These are phyloP conservation scores for Biston betularia DNA, from an alignment of 2,888 invertebrate species.

Conservation along the genomic window DNA sequence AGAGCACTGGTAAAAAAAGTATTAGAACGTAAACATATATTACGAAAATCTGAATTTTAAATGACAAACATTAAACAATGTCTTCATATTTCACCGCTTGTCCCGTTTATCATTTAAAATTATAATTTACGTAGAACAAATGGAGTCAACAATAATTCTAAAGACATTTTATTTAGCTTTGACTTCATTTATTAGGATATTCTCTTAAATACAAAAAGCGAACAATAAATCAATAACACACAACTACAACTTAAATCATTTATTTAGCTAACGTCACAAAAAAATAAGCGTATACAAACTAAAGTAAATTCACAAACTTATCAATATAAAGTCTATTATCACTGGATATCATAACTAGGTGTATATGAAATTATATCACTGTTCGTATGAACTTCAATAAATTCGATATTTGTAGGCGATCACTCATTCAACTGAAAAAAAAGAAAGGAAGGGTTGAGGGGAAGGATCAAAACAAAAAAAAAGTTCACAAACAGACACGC, in stretches of 20 bases:
- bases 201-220: background rate
- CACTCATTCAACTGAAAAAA: slow-evolving; percentile 68
- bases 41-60: too few relatives aligned
- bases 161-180: too few relatives aligned
- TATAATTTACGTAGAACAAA: too few relatives aligned
- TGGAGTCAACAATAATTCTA: too few relatives aligned
- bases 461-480: slow-evolving; percentile 48
- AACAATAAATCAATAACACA: slow-evolving; percentile 46
- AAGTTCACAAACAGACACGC: slow-evolving; percentile 19
- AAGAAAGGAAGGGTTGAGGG: slow-evolving; percentile 56
- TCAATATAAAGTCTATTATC: slow-evolving; percentile 46
- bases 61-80: too few relatives aligned
- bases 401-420: slow-evolving; percentile 48
- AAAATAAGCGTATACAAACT: slow-evolving; percentile 27
- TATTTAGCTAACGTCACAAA: slow-evolving; percentile 49
- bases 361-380: slow-evolving; percentile 53
- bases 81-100: too few relatives aligned
- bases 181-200: background rate
- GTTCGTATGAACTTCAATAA: slow-evolving; percentile 45
- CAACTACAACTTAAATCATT: slow-evolving; percentile 41
- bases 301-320: slow-evolving; percentile 43
- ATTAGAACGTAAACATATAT: too few relatives aligned
- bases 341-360: slow-evolving; percentile 46
- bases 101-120: too few relatives aligned
- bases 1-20: too few relatives aligned